These are phyloP conservation scores for Sciaenops ocellatus DNA, from an alignment of 2,797 vertebrate genomes.

Conservation along the genomic window DNA sequence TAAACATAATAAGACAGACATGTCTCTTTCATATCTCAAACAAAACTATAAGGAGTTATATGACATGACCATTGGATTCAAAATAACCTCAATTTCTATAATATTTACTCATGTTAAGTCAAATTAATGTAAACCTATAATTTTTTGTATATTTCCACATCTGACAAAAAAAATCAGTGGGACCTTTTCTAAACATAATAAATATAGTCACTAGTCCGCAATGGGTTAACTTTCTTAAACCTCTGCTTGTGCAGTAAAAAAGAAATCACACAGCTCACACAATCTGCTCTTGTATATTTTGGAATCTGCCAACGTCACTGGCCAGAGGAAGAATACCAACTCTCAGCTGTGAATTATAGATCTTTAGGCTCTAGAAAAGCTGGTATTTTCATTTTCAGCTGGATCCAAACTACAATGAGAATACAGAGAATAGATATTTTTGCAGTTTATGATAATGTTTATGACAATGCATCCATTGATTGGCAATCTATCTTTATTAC, in stretches of 20 bases:
- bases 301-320: constrained; percentile 16
- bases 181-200: too few species aligned
- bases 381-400: constrained; percentile 12
- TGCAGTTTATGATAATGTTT: background rate
- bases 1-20: too few species aligned
- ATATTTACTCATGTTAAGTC: too few species aligned
- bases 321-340: constrained; percentile 6
- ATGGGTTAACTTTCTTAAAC: background rate
- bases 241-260: background rate
- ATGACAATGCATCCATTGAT: background rate
- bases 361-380: background rate
- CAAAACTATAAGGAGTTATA: too few species aligned
- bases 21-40: too few species aligned
- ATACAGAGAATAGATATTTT: background rate
- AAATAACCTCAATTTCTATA: too few species aligned
- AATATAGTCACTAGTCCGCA: too few species aligned
- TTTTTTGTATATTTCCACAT: too few species aligned
- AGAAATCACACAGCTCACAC: constrained; percentile 6
- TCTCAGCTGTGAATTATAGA: constrained; percentile 13
- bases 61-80: too few species aligned
- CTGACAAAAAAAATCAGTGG: too few species aligned
- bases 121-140: too few species aligned
- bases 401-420: background rate
- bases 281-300: constrained; percentile 3
- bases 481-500: background rate